Evolutionary conservation across 2,797 vertebrate species (phyloP), one percentile per base, ranked within the genome.

Genomic region (Leptoclinus maculatus): DNA sequence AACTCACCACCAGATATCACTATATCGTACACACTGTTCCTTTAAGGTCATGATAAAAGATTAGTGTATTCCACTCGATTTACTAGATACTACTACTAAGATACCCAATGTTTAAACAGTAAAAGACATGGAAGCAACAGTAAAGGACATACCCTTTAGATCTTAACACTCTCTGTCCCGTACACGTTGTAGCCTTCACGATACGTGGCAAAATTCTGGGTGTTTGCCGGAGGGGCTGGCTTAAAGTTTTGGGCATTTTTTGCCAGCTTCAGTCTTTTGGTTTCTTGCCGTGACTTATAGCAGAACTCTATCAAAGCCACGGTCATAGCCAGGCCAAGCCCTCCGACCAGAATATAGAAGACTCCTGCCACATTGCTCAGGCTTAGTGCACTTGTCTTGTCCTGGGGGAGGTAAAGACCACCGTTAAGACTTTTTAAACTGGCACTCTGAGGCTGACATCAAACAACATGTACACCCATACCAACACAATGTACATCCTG

Each of bases 141-240:
- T 5, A 6, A 59, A 66, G 83, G 71, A 92, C 95, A 5, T 96
- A 97, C 97, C 96, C 88, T 95, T 71, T 98, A 99, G 93, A 99
- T 99, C 93, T 99, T 99, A 93, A 99, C 97, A 87, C 97, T 99
- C 91, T 99, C 98, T 92, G 97, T 99, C 94, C 98, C 98, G 58
- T 99, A 99, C 93, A 99, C 98, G 71, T 99, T 99, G 96, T 99
- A 99, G 92, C 98, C 98, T 97, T 99, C 97, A 94, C 98, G 96
- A 96, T 99, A 99, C 27, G 98, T 99, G 89, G 98, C 97, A 25
- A 97, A 99, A 95, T 98, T 98, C 96, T 99, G 98, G 84, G 96
- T 96, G 90, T 96, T 97, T 91, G 96, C 92, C 41, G 97, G 94
- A 62, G 97, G 97, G 91, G 96, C 93, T 71, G 97, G 97, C 94